These are phyloP conservation scores for Ceyx margarethae DNA, from an alignment of 2,113 vertebrate species.

Conservation along the genomic window DNA sequence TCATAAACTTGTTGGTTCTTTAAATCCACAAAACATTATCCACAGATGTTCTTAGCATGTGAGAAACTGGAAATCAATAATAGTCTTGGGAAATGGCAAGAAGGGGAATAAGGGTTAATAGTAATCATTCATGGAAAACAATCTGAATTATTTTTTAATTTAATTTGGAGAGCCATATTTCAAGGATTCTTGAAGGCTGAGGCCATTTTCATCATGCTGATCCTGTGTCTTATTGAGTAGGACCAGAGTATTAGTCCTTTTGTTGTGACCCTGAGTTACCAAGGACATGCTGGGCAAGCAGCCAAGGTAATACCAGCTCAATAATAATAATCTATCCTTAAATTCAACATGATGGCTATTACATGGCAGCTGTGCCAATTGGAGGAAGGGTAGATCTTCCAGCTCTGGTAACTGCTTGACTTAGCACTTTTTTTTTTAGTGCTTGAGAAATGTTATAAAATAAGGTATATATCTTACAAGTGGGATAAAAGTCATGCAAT, in stretches of 20 bases:
- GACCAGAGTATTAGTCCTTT: constrained; percentile 63
- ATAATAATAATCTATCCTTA: constrained; percentile 72
- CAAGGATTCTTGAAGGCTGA: constrained; percentile 61
- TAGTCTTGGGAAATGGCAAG: constrained; percentile 14
- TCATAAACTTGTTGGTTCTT: constrained; percentile 9
- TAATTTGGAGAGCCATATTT: constrained; percentile 55
- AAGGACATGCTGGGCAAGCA: constrained; percentile 71
- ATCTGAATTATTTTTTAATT: constrained; percentile 61
- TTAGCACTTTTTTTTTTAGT: constrained; percentile 59
- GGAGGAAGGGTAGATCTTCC: constrained; percentile 36
- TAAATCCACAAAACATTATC: constrained; percentile 36
- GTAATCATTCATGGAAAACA: constrained; percentile 50
- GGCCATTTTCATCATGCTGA: constrained; percentile 62
- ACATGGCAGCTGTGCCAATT: constrained; percentile 3
- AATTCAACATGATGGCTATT: constrained; percentile 61
- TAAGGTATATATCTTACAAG: constrained; percentile 31
- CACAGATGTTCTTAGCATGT: constrained; percentile 29
- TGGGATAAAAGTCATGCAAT: not conserved
- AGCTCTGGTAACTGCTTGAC: constrained; percentile 47
- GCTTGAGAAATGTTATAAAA: constrained; percentile 55
- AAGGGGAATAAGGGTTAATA: constrained; percentile 42
- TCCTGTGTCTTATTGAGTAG: constrained; percentile 61
- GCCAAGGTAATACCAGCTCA: constrained; percentile 69
- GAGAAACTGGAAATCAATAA: constrained; percentile 51
- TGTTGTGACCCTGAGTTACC: constrained; percentile 68